Percentiles rank a stretch among this genome's conserved stretches.
Conservation (phyloP, 2,113 vertebrate species). For the Pachyramphus minor region DNA sequence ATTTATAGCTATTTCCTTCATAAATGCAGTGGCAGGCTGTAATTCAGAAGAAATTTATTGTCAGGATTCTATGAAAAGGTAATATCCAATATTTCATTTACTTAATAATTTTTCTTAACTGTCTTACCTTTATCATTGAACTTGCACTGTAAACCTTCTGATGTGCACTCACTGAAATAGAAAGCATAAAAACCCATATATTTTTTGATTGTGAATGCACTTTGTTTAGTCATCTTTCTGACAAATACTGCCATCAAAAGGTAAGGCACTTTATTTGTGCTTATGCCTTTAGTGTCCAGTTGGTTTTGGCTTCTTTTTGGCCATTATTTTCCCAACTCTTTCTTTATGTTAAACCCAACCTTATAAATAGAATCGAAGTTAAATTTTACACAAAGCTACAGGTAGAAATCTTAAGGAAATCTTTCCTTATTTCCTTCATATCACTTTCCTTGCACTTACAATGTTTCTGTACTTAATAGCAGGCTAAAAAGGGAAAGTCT, state of each 20-base stretch:
- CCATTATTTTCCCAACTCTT: background rate
- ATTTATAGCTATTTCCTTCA: slow-evolving; percentile 59
- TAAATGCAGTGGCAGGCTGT: slow-evolving; percentile 76
- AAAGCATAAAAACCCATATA: background rate
- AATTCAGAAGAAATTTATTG: background rate
- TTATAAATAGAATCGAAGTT: background rate
- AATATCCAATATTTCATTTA: background rate
- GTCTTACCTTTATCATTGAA: slow-evolving; percentile 61
- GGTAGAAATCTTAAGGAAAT: background rate
- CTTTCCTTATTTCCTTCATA: background rate
- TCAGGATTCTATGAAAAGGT: background rate
- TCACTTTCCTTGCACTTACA: background rate
- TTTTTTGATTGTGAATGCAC: background rate
- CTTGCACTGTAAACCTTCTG: slow-evolving; percentile 53
- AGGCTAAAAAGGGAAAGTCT: background rate
- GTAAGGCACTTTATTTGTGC: background rate
- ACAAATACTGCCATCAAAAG: background rate
- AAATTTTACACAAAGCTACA: background rate
- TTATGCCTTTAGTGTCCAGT: background rate
- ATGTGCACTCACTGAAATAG: slow-evolving; percentile 66
- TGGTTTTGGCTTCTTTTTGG: background rate
- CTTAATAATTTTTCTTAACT: background rate
- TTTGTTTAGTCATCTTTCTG: background rate
- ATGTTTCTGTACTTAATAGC: background rate
- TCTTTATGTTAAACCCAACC: background rate